Conservation (phyloP, 2,113 vertebrate genomes). For the Calidris pugnax region DNA sequence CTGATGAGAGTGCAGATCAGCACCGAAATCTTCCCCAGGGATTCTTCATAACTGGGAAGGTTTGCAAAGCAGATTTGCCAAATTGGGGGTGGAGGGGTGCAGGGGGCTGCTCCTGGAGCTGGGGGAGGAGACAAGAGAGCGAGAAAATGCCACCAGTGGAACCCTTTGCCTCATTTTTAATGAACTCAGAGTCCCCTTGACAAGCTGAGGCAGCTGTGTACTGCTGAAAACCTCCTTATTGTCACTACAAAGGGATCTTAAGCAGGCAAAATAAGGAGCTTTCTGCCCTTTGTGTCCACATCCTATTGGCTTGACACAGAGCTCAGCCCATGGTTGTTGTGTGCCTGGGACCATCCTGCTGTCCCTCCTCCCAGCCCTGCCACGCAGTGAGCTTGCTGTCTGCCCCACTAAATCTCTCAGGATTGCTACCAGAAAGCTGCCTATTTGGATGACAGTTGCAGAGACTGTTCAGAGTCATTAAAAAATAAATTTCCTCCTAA, state of each 20-base stretch:
- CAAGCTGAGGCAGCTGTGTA: not conserved
- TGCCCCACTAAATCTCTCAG: not conserved
- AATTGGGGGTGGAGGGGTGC: not conserved
- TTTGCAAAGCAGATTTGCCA: not conserved
- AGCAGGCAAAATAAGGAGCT: not conserved
- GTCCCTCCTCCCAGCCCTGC: not conserved
- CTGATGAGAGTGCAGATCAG: not conserved
- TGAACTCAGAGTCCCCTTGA: not conserved
- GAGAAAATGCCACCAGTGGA: not conserved
- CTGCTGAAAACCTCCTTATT: not conserved
- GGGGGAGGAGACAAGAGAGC: not conserved
- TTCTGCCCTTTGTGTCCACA: not conserved
- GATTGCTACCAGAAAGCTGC: not conserved
- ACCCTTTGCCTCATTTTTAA: not conserved
- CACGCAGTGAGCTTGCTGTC: not conserved
- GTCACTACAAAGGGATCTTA: not conserved
- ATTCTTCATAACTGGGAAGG: not conserved
- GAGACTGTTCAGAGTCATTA: not conserved
- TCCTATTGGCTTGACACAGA: not conserved
- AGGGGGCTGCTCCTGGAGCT: not conserved
- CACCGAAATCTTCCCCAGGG: not conserved
- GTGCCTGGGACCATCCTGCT: not conserved
- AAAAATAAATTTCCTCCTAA: not conserved
- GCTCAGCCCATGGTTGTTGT: not conserved
- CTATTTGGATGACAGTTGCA: not conserved